phyloP scores from a whole-genome alignment of 2,888 invertebrate species.

The Tuberolachnus salignus region DNA sequence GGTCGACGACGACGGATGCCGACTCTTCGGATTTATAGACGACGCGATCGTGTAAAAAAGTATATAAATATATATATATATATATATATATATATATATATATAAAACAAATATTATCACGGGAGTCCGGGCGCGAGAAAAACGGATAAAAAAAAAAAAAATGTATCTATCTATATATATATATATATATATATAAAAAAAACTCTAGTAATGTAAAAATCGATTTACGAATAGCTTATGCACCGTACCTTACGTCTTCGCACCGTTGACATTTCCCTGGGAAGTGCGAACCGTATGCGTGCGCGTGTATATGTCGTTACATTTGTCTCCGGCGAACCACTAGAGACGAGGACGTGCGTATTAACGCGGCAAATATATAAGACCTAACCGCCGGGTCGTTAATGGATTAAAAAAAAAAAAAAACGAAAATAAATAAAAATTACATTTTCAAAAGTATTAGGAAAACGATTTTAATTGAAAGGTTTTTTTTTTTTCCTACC shows the following conservation, averaged over 20 bases:
- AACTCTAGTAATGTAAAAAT: slow-evolving; percentile 11
- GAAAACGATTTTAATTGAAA: too few species aligned
- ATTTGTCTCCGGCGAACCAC: neutral
- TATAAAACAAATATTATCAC: slow-evolving; percentile 18
- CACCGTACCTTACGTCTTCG: too few species aligned
- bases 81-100: too few species aligned
- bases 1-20: neutral
- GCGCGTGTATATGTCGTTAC: neutral
- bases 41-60: slow-evolving; percentile 10
- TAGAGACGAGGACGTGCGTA: too few species aligned
- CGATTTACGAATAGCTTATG: slow-evolving; percentile 8
- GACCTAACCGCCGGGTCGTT: too few species aligned
- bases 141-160: neutral
- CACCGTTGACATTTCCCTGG: neutral
- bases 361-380: too few species aligned
- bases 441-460: neutral
- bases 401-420: neutral
- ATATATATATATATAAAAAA: neutral
- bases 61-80: too few species aligned
- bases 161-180: too few species aligned
- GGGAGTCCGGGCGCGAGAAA: neutral
- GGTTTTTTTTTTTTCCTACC: too few species aligned
- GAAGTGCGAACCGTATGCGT: neutral
- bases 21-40: slow-evolving; percentile 14
- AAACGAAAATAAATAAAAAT: neutral